phyloP scores from a whole-genome alignment of 2,888 invertebrate genomes.

The Gnatocerus cornutus region DNA sequence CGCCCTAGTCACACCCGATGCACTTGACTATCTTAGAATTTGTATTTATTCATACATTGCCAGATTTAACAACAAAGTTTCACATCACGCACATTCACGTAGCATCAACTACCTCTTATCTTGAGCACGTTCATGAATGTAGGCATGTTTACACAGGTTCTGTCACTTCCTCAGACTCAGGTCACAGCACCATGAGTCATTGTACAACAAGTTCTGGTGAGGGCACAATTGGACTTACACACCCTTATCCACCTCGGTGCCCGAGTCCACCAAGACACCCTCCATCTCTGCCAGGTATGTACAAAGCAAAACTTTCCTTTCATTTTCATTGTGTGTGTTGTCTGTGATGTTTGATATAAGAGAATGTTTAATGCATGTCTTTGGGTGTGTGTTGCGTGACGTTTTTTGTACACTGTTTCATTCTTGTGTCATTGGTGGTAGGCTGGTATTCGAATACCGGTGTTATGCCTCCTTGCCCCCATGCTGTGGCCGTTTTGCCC shows the following conservation, averaged over 20 bases:
- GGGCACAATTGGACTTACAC: constrained; percentile 61
- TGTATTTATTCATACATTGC: background rate
- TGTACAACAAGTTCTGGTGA: constrained; percentile 74
- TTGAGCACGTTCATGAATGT: constrained; percentile 60
- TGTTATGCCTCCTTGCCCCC: constrained; percentile 72
- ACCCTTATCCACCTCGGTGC: constrained; percentile 66
- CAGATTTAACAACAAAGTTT: background rate
- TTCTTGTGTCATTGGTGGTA: constrained; percentile 64
- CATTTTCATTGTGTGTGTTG: background rate
- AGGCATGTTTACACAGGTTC: constrained; percentile 77
- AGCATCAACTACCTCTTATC: constrained; percentile 41
- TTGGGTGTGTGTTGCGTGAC: constrained; percentile 26
- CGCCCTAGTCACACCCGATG: constrained; percentile 2
- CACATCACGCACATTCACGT: constrained; percentile 21
- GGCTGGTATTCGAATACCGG: constrained; percentile 69
- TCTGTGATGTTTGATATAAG: constrained; percentile 6
- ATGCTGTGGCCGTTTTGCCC: constrained; percentile 78
- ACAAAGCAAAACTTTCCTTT: constrained; percentile 28
- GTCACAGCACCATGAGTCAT: constrained; percentile 84
- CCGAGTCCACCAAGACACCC: constrained; percentile 68
- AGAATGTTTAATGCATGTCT: constrained; percentile 10
- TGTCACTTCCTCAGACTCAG: constrained; percentile 93
- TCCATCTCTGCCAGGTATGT: constrained; percentile 68
- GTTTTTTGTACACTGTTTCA: constrained; percentile 20
- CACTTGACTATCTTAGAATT: constrained; percentile 13